Conservation (phyloP, 1,140 invertebrate species). For the Rhysida immarginata region DNA sequence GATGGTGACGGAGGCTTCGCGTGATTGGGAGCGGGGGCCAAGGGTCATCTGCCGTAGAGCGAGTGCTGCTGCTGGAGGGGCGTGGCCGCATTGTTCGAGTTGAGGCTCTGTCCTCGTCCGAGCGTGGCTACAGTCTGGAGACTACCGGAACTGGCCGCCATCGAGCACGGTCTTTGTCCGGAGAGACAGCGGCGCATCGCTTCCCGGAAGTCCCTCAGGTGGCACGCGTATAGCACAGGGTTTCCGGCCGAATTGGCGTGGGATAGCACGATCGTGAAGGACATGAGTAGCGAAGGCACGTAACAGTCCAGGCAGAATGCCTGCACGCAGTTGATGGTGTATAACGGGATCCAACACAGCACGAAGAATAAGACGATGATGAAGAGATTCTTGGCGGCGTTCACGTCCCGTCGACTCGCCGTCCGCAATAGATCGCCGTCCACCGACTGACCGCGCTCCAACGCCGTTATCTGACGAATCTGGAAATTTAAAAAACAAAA, state of each 20-base stretch:
- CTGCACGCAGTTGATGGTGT: constrained; percentile 75
- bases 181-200: constrained; percentile 33
- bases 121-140: no score
- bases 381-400: constrained; percentile 75
- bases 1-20: no score
- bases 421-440: constrained; percentile 9
- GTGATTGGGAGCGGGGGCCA: no score
- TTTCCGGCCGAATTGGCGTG: constrained; percentile 79
- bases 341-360: constrained; percentile 80
- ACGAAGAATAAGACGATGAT: constrained; percentile 84
- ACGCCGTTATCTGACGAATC: constrained; percentile 17
- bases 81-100: no score
- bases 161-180: no score
- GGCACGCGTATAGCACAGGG: constrained; percentile 74
- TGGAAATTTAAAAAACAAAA: constrained; percentile 10
- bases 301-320: constrained; percentile 54
- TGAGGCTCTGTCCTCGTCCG: no score
- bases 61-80: no score
- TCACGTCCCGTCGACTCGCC: constrained; percentile 51
- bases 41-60: no score
- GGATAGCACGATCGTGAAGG: constrained; percentile 70
- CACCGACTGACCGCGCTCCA: constrained; percentile 12
- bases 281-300: constrained; percentile 47
- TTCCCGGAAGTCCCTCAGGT: constrained; percentile 65
- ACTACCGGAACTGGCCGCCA: no score